Evolutionary conservation across 2,113 vertebrate species (phyloP).

Genomic region (Trematocara zebra): DNA sequence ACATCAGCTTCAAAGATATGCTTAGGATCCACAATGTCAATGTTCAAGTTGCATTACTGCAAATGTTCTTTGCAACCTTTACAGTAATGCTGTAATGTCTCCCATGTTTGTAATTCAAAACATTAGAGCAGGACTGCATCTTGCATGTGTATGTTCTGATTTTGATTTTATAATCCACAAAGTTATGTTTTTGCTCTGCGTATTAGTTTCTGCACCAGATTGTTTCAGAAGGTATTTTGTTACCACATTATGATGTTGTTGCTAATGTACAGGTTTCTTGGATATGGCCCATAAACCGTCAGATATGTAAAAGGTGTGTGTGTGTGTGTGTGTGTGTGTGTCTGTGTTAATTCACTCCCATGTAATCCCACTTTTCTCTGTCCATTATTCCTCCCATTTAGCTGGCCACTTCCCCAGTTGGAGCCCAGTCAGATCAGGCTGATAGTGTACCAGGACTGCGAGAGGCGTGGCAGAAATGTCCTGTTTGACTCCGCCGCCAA

Average conservation of each 20-base stretch:
- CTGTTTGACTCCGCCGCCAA: slow-evolving; percentile 94
- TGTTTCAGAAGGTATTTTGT: background rate
- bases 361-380: background rate
- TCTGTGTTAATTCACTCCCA: background rate
- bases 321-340: no score
- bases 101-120: background rate
- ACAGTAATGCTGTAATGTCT: background rate
- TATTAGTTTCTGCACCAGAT: background rate
- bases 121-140: background rate
- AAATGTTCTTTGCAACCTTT: background rate
- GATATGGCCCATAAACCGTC: background rate
- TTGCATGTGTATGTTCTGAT: background rate
- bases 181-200: background rate
- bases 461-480: slow-evolving; percentile 92
- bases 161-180: background rate
- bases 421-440: slow-evolving; percentile 94
- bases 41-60: background rate
- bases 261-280: background rate
- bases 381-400: slow-evolving; percentile 34
- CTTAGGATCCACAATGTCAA: background rate
- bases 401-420: slow-evolving; percentile 93
- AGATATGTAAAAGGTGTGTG: background rate
- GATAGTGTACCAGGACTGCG: slow-evolving; percentile 97
- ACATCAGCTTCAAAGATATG: background rate
- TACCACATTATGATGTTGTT: background rate